Base-by-base conservation (phyloP, 1,140 invertebrate genomes). In the Eriosoma lanigerum region DNA sequence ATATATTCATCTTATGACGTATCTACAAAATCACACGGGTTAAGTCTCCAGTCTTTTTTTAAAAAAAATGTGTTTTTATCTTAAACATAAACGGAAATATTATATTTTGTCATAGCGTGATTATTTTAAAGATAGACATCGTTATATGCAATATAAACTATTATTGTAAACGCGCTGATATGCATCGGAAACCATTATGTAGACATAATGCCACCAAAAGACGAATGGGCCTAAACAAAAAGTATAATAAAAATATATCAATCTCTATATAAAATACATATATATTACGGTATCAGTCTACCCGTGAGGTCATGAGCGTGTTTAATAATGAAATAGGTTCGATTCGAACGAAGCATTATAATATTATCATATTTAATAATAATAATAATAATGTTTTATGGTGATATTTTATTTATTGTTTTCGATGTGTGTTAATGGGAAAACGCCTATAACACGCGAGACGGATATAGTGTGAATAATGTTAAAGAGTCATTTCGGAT, bases 241-340 rank as follows among this genome's bases (percentile, higher is more conserved):
- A 29, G 38, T 29, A 64, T 38, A 64, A 64, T 4, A 38, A 38
- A 4, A 64, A 64, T 38, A n/a, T 4, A 64, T 38, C 32, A 32
- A n/a, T 29, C 24, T 64, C 9, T 64, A 12, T 9, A 64, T 32
- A 64, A 64, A 64, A n/a, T 64, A 64, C 60, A 64, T 64, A 64
- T n/a, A 19, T 64, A 64, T 32, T 32, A 58, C 21, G 13, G 2
- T 64, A 64, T 58, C 56, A 19, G 19, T 3, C 29, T 29, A 64
- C 26, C 19, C 19, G 10, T n/a, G n/a, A n/a, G n/a, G n/a, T n/a
- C n/a, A n/a, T n/a, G n/a, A n/a, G n/a, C n/a, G 32, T 8, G 32
- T 38, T 38, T 38, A 38, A 38, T 38, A n/a, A 38, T 38, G 32
- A 8, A 4, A 38, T 38, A 38, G 32, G 29, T 62, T 62, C 32